phyloP scores from a whole-genome alignment of 92 coral and sea anemone species.

The Phenganax subtilis region DNA sequence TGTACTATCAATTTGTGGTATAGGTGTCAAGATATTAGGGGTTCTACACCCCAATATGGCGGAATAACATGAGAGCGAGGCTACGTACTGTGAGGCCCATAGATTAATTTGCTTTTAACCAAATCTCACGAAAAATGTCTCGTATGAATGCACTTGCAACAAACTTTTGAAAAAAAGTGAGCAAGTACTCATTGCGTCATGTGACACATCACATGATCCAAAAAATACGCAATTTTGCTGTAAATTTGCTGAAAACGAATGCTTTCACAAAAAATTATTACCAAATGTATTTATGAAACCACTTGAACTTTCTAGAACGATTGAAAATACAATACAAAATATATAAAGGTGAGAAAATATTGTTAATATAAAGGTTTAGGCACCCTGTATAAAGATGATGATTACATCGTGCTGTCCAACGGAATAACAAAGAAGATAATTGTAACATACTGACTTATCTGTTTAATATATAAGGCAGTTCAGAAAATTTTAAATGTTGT shows the following conservation, averaged over 20 bases:
- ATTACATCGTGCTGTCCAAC: no score
- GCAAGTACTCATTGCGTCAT: neutral
- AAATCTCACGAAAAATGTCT: slow-evolving; percentile 2
- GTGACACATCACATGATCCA: slow-evolving; percentile 6
- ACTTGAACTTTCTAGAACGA: no score
- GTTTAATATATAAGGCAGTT: no score
- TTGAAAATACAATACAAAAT: no score
- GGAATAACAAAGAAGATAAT: no score
- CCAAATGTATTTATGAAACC: no score
- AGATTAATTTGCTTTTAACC: slow-evolving; percentile 5
- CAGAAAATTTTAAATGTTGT: slow-evolving; percentile 23
- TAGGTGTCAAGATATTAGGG: slow-evolving; percentile 9
- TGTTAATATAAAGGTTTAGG: no score
- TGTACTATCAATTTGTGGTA: slow-evolving; percentile 17
- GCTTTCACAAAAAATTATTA: no score
- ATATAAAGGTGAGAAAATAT: no score
- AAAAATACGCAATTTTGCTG: neutral
- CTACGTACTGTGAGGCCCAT: slow-evolving; percentile 4
- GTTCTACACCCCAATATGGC: neutral
- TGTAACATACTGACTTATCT: no score
- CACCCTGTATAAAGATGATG: no score
- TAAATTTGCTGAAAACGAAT: neutral
- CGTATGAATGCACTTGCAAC: neutral
- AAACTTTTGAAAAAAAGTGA: neutral
- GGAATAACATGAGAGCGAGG: slow-evolving; percentile 9